Evolutionary conservation across 2,888 invertebrate species (phyloP).

Genomic region (Heliconius hortense): DNA sequence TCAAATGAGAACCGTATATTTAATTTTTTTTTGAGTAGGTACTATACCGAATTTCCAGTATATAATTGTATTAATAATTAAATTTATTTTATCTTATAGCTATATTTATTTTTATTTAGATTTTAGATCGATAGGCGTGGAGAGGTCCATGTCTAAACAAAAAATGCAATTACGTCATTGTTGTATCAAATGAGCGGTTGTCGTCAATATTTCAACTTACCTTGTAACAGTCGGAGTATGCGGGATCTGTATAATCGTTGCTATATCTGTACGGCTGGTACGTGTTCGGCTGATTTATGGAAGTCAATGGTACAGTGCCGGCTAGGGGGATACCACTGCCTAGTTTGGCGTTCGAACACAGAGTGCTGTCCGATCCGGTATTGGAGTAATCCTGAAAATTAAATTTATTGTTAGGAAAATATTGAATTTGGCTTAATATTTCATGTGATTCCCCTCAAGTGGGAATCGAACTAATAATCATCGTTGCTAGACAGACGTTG

Average conservation of each 20-base stretch:
- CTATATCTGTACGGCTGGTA: slow-evolving; percentile 83
- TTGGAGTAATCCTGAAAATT: slow-evolving; percentile 81
- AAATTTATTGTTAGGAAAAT: slow-evolving; percentile 7
- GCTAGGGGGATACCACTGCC: slow-evolving; percentile 88
- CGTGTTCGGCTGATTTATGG: slow-evolving; percentile 83
- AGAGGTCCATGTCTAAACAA: too few relatives aligned
- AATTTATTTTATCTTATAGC: too few relatives aligned
- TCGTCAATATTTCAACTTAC: slow-evolving; percentile 50
- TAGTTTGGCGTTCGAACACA: slow-evolving; percentile 75
- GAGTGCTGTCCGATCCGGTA: slow-evolving; percentile 82
- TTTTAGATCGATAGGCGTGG: too few relatives aligned
- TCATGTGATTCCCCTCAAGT: background rate
- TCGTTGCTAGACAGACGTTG: too few relatives aligned
- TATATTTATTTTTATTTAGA: too few relatives aligned
- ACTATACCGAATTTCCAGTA: too few relatives aligned
- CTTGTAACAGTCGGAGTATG: slow-evolving; percentile 89
- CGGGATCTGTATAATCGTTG: slow-evolving; percentile 89
- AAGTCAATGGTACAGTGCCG: slow-evolving; percentile 88
- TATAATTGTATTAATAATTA: too few relatives aligned
- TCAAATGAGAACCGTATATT: too few relatives aligned
- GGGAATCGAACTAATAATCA: background rate
- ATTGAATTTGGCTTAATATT: too few relatives aligned
- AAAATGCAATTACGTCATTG: background rate
- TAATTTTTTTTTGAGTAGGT: too few relatives aligned
- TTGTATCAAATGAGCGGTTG: background rate